phyloP scores from a whole-genome alignment of 92 coral and sea anemone genomes.

The Scolanthus callimorphus region DNA sequence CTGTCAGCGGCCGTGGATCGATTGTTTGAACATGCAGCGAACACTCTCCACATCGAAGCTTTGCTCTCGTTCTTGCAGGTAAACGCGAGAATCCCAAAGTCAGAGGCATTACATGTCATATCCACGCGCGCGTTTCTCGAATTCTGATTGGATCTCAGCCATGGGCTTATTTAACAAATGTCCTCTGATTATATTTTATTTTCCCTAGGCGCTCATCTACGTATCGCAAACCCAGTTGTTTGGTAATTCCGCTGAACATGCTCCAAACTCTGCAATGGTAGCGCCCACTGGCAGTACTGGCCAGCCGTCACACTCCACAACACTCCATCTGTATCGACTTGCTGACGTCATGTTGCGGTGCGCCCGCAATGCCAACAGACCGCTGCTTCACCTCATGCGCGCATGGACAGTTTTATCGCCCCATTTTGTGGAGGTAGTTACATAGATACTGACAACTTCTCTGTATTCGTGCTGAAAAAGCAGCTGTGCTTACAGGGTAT shows the following conservation, averaged over 20 bases:
- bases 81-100: background rate
- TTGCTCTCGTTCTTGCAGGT: slow-evolving; percentile 62
- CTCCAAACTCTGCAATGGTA: slow-evolving; percentile 31
- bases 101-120: background rate
- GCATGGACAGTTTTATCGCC: slow-evolving; percentile 92
- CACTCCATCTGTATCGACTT: slow-evolving; percentile 89
- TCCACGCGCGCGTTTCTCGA: too few relatives aligned
- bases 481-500: too few relatives aligned
- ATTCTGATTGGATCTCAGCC: too few relatives aligned
- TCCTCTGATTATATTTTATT: too few relatives aligned
- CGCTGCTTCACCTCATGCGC: slow-evolving; percentile 91
- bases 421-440: slow-evolving; percentile 88
- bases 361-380: slow-evolving; percentile 96
- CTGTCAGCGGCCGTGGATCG: slow-evolving; percentile 97
- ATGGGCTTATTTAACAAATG: too few relatives aligned
- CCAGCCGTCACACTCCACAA: slow-evolving; percentile 55
- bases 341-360: slow-evolving; percentile 96
- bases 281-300: slow-evolving; percentile 21
- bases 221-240: slow-evolving; percentile 85
- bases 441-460: too few relatives aligned
- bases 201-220: slow-evolving; percentile 58
- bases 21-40: slow-evolving; percentile 94
- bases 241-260: slow-evolving; percentile 38
- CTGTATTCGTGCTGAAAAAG: too few relatives aligned
- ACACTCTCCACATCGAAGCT: slow-evolving; percentile 72